Evolutionary conservation across 1,140 invertebrate genomes (phyloP), one percentile per base, ranked within the genome.

Genomic region (Brachionus rotundiformis): DNA sequence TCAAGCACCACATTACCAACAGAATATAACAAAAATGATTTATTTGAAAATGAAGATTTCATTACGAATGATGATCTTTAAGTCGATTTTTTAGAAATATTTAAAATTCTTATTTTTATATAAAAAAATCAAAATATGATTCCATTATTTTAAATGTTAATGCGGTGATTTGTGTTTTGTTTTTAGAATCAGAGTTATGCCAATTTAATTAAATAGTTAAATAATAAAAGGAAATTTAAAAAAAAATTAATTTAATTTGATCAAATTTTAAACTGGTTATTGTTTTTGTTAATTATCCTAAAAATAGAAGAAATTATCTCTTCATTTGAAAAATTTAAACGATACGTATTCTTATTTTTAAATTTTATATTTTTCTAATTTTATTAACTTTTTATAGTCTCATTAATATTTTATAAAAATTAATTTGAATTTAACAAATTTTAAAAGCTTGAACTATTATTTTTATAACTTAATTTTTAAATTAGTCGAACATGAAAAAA

Each of bases 41-140:
- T 73, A 19, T 82, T 49, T 33, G 80, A 82, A 73, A 54, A 82
- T 75, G 80, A 82, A 49, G 39, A 49, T n/a, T 54, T 76, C 19
- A 76, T 79, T 1, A 79, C 76, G 1, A 79, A 79, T 25, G 76
- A 79, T 41, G 76, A 79, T 41, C 29, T 79, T 11, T 79, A 25
- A 73, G 41, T 73, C 2, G 7, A 71, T 39, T 65, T 13, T 31
- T 41, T 65, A 29, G 3, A 10, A 65, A n/a, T 6, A 65, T 13
- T 8, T 11, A 1, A n/a, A 65, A 31, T 23, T 65, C 10, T 23
- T 31, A 29, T 11, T 19, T 11, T 29, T 13, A n/a, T 65, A 27
- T 63, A 63, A n/a, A 63, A 63, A 63, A 63, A 27, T 27, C 39
- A 41, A 63, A 13, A 23, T 63, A 25, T 63, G 1, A 29, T 65